A percentile compares a stretch with the other conserved stretches of the same genome.
Evolutionary conservation across 2,113 vertebrate genomes (phyloP).

Genomic region (Oreochromis tanganicae): DNA sequence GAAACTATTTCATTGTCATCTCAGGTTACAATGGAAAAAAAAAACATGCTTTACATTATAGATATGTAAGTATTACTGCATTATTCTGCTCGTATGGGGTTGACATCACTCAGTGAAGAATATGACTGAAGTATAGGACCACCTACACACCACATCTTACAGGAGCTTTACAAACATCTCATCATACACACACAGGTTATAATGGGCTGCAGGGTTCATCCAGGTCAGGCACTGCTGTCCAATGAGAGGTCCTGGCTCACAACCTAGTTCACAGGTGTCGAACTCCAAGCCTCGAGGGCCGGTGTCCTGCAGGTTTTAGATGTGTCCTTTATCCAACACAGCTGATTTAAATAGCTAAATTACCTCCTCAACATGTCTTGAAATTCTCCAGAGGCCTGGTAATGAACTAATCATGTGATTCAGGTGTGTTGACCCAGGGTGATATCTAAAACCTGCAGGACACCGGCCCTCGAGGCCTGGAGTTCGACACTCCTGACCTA

Average conservation of each 20-base stretch:
- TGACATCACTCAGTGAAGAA: not conserved
- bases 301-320: too few relatives aligned
- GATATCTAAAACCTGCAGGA: too few relatives aligned
- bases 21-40: not conserved
- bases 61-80: not conserved
- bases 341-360: too few relatives aligned
- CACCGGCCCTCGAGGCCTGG: too few relatives aligned
- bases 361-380: too few relatives aligned
- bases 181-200: not conserved
- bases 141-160: not conserved
- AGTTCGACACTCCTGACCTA: not conserved
- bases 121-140: not conserved
- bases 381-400: too few relatives aligned
- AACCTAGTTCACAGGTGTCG: not conserved
- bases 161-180: not conserved
- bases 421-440: too few relatives aligned
- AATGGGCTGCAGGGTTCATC: not conserved
- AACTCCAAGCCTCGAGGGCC: too few relatives aligned
- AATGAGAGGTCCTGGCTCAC: not conserved
- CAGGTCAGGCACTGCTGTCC: not conserved
- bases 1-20: not conserved
- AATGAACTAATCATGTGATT: too few relatives aligned
- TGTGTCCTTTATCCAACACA: too few relatives aligned
- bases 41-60: not conserved
- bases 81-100: not conserved